Evolutionary conservation across 2,888 invertebrate species (phyloP), one percentile per base, ranked within the genome.

Genomic region (Nomada lathburiana): DNA sequence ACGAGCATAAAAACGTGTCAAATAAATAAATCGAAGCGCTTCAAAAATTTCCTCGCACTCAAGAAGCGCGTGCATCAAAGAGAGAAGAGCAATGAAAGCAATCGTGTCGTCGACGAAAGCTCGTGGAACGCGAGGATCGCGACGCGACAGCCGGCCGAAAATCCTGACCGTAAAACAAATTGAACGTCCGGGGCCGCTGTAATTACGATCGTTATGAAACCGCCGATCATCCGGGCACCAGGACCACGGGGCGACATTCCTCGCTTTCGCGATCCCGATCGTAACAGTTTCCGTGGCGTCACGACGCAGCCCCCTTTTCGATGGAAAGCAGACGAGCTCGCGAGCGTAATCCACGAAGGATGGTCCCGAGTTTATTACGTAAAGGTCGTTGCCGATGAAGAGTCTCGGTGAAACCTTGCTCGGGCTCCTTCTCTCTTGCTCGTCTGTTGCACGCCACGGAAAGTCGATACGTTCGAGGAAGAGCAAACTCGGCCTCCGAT

Each of bases 301-400:
- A 5, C 29, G 18, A 13, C 42, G 20, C 29, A 36, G 44, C 36
- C 62, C 63, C 42, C 16, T 50, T 57, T 57, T 62, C 68, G 71
- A 72, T 90, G 86, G 91, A 91, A 91, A 91, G 89, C 88, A 68
- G 83, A 86, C 77, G 81, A n/a, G n/a, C 26, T 62, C 76, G 76
- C 64, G 36, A 29, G 50, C 59, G 87, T 77, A 77, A 87, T 71
- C 84, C 74, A 69, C 76, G 84, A 76, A 53, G 74, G 69, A 82
- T 75, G 74, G 73, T 44, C 80, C 69, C 83, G 81, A 68, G 78
- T 59, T 76, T 84, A 81, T 91, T 92, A 90, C 89, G 90, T 90
- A 91, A 91, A 91, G 92, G 90, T 91, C 91, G 89, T 86, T 83
- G 86, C 84, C 86, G 87, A 90, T 80, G 88, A 86, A 83, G 87